Evolutionary conservation across 2,888 invertebrate species (phyloP).

Genomic region (Lydus trimaculatus): DNA sequence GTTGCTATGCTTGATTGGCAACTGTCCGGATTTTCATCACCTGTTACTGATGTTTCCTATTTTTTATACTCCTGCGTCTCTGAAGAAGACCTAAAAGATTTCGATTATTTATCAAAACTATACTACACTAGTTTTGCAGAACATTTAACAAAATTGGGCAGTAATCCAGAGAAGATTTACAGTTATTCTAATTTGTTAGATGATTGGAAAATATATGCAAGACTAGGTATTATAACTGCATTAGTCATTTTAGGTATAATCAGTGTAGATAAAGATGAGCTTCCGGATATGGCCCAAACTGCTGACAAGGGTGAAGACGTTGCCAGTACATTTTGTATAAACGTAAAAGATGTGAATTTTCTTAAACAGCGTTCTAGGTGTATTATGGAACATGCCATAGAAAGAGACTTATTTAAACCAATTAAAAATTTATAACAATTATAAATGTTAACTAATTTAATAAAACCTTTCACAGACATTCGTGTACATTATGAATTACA

Average conservation of each 20-base stretch:
- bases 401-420: too few species aligned
- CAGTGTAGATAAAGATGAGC: background rate
- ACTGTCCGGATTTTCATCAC: background rate
- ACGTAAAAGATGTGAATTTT: too few species aligned
- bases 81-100: constrained; percentile 10
- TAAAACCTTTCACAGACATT: too few species aligned
- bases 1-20: constrained; percentile 21
- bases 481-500: too few species aligned
- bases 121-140: constrained; percentile 16
- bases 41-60: constrained; percentile 10
- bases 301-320: background rate
- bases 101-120: constrained; percentile 9
- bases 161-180: constrained; percentile 5
- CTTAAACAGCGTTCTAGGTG: too few species aligned
- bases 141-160: constrained; percentile 6
- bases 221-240: background rate
- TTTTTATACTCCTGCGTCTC: constrained; percentile 14
- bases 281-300: background rate
- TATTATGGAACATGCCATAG: too few species aligned
- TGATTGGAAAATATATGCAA: constrained; percentile 8
- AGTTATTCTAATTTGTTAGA: background rate
- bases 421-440: too few species aligned
- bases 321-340: too few species aligned
- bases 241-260: background rate
- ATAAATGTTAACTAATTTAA: too few species aligned